phyloP scores from a whole-genome alignment of 2,888 invertebrate genomes.

The Pollenia amentaria region DNA sequence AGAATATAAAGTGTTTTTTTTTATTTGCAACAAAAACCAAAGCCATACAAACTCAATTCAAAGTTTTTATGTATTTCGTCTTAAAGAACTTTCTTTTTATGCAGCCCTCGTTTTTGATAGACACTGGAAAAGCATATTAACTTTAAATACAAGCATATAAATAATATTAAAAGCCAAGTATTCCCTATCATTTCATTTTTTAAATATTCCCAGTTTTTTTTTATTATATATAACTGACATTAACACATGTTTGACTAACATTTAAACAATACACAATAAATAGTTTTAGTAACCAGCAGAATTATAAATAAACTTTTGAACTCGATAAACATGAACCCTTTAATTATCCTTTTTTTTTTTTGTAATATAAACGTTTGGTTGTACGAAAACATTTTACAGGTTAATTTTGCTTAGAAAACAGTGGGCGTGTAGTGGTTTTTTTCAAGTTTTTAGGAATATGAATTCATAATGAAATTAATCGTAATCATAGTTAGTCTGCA shows the following conservation, averaged over 20 bases:
- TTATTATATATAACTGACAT: conserved; percentile 40
- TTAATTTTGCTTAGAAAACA: conserved; percentile 53
- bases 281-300: neutral
- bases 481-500: conserved; percentile 75
- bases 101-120: neutral
- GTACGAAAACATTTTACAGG: conserved; percentile 55
- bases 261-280: neutral
- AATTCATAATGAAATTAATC: conserved; percentile 84
- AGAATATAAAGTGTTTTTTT: no score
- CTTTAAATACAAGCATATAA: conserved; percentile 27
- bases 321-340: conserved; percentile 66
- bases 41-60: no score
- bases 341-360: conserved; percentile 63
- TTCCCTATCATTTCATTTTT: conserved; percentile 21
- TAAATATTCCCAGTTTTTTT: neutral
- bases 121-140: neutral
- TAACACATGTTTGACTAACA: conserved; percentile 68
- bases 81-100: neutral
- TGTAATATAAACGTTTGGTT: neutral
- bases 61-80: no score
- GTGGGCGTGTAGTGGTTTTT: conserved; percentile 62
- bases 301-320: conserved; percentile 45
- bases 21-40: no score
- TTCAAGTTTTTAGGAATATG: conserved; percentile 75
- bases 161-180: conserved; percentile 21